Conservation (phyloP, 2,113 vertebrate species). For the Clarias gariepinus region DNA sequence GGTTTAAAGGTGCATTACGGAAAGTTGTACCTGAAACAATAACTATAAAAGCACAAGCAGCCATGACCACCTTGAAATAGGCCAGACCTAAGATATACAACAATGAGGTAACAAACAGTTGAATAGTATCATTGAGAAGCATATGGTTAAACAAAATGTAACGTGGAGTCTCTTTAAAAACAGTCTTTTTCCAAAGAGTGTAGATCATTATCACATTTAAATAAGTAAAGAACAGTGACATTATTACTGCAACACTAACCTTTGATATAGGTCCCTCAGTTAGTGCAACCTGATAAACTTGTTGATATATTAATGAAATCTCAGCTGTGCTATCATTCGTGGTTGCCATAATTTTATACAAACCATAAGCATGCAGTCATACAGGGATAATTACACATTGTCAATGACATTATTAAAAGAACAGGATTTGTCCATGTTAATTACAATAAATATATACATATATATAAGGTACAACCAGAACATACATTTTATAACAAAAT, state of each 20-base stretch:
- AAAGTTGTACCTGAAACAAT: conserved; percentile 23
- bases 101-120: neutral
- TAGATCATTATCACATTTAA: conserved; percentile 48
- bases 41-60: conserved; percentile 26
- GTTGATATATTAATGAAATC: neutral
- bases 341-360: conserved; percentile 12
- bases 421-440: neutral
- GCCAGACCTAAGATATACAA: neutral
- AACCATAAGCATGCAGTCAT: neutral
- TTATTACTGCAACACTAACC: neutral
- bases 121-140: conserved; percentile 37
- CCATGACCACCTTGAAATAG: neutral
- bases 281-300: neutral
- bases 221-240: conserved; percentile 37
- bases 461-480: neutral
- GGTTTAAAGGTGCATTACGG: conserved; percentile 46
- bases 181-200: conserved; percentile 34
- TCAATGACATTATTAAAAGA: neutral
- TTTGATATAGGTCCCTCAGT: neutral
- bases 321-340: conserved; percentile 9
- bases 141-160: conserved; percentile 51
- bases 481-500: neutral
- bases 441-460: neutral
- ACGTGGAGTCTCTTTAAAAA: conserved; percentile 42
- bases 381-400: too few relatives aligned